Percentiles rank a stretch among this genome's conserved stretches.
These are phyloP conservation scores for Lycocorax pyrrhopterus DNA, from an alignment of 2,113 vertebrate species.

Conservation along the genomic window DNA sequence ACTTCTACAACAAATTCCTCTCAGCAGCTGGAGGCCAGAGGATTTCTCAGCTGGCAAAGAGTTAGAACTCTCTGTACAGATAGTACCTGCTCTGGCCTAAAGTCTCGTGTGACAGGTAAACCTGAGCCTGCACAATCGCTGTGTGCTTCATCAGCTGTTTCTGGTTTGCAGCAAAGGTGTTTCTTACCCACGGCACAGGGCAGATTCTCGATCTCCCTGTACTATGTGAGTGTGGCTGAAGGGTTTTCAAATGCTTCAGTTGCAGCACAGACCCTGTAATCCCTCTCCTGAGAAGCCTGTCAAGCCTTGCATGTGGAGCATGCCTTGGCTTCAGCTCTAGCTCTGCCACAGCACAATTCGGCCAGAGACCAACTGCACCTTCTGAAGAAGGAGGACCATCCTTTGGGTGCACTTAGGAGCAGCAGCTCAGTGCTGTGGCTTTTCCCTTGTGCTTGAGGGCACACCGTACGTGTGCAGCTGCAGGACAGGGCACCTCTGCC, in stretches of 20 bases:
- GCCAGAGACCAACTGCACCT: background rate
- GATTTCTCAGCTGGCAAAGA: background rate
- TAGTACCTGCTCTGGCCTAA: background rate
- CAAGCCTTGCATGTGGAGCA: background rate
- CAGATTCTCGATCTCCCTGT: background rate
- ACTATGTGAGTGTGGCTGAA: background rate
- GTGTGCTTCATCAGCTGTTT: background rate
- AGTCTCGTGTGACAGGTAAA: background rate
- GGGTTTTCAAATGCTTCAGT: background rate
- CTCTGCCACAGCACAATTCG: background rate
- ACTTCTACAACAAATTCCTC: background rate
- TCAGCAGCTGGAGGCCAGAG: background rate
- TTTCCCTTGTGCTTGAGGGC: background rate
- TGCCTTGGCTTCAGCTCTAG: background rate
- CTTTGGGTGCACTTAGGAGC: background rate
- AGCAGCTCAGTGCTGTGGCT: background rate
- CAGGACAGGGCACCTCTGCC: background rate
- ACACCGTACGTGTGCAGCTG: fast-evolving
- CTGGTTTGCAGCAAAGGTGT: background rate
- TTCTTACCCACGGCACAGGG: background rate
- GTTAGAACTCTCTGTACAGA: background rate
- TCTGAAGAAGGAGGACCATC: background rate
- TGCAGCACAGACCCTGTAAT: background rate
- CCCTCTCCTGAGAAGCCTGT: background rate
- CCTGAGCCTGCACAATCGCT: background rate